These are phyloP conservation scores for Drosophila punjabiensis DNA, from an alignment of 1,140 invertebrate species.

Conservation along the genomic window DNA sequence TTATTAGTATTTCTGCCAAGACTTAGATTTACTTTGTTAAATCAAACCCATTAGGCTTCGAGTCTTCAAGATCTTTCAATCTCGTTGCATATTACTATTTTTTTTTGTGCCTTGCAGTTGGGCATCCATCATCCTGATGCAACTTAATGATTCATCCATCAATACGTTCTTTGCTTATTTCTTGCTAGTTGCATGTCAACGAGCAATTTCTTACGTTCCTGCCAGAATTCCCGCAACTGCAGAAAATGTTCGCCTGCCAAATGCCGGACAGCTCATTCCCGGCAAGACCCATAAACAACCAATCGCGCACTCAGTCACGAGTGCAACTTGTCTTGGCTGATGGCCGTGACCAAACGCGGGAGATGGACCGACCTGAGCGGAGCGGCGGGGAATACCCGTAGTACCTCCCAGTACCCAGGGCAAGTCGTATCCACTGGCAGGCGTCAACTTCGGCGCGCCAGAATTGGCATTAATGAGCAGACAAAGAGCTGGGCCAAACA, in stretches of 20 bases:
- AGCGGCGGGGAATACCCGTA: constrained; percentile 14
- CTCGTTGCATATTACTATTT: neutral
- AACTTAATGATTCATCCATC: constrained; percentile 34
- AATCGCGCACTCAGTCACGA: constrained; percentile 49
- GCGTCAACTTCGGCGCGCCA: constrained; percentile 77
- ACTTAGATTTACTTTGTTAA: neutral
- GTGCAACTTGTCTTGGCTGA: constrained; percentile 60
- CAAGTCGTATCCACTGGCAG: constrained; percentile 43
- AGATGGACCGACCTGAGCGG: constrained; percentile 11
- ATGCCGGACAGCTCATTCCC: constrained; percentile 29
- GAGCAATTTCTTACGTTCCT: constrained; percentile 34
- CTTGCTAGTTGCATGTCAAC: constrained; percentile 43
- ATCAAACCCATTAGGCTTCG: neutral
- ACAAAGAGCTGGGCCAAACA: constrained; percentile 65
- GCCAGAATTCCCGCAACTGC: constrained; percentile 38
- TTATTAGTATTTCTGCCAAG: no score
- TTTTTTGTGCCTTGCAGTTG: neutral
- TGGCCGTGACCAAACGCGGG: constrained; percentile 64
- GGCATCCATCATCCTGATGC: constrained; percentile 8
- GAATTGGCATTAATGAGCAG: constrained; percentile 84
- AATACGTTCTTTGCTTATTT: constrained; percentile 14
- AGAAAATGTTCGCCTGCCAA: constrained; percentile 33
- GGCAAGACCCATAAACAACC: constrained; percentile 50
- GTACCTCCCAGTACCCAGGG: neutral
- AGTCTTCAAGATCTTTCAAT: neutral